A percentile compares a stretch with the other conserved stretches of the same genome.
Conservation (phyloP, 2,797 vertebrate genomes). For the Dryobates pubescens region DNA sequence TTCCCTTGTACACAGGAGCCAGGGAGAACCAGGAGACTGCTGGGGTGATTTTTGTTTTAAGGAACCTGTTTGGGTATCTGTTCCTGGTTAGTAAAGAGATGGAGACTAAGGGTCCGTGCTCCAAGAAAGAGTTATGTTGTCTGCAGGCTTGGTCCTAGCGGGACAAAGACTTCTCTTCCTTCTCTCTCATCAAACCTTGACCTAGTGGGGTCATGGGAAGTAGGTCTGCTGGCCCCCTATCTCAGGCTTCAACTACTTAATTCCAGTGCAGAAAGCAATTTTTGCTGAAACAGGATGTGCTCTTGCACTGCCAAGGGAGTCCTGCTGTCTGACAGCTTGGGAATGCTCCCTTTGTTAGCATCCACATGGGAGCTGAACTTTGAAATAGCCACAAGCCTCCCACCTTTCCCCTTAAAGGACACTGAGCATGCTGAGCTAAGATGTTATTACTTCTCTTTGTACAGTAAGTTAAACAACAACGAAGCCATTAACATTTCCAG, state of each 20-base stretch:
- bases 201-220: slow-evolving; percentile 34
- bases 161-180: not conserved
- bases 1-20: not conserved
- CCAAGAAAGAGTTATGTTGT: not conserved
- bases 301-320: not conserved
- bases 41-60: not conserved
- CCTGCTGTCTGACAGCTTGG: slow-evolving; percentile 28
- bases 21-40: not conserved
- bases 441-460: slow-evolving; percentile 19
- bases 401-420: slow-evolving; percentile 51
- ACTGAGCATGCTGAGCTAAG: slow-evolving; percentile 26
- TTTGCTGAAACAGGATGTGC: slow-evolving; percentile 38
- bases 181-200: not conserved
- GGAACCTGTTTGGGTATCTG: not conserved
- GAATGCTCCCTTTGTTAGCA: slow-evolving; percentile 39
- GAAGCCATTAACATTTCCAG: slow-evolving; percentile 31
- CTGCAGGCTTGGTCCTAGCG: not conserved
- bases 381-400: slow-evolving; percentile 48
- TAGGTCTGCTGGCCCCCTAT: not conserved
- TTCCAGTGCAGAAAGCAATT: not conserved
- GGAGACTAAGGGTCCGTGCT: not conserved
- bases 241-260: slow-evolving; percentile 21
- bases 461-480: slow-evolving; percentile 32
- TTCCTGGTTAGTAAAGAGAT: not conserved
- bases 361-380: slow-evolving; percentile 34